Conservation (phyloP, 2,797 vertebrate genomes). For the Pelochelys cantorii region DNA sequence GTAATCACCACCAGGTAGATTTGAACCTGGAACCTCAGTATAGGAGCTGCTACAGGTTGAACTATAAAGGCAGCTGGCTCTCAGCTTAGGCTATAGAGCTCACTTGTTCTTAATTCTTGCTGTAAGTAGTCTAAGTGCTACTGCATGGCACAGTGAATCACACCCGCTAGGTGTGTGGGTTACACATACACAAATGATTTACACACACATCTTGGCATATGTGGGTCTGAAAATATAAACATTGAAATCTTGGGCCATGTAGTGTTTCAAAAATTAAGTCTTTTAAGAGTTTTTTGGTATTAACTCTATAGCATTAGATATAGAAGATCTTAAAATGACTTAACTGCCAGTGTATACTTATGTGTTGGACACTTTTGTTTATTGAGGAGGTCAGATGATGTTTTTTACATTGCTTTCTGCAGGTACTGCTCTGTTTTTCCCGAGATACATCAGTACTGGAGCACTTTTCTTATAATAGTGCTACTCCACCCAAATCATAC, state of each 20-base stretch:
- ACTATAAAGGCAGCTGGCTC: no score
- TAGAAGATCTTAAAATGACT: neutral
- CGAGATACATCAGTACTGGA: constrained; percentile 93
- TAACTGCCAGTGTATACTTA: neutral
- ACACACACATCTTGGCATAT: neutral
- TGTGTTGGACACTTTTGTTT: neutral
- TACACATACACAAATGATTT: neutral
- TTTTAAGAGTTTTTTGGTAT: neutral
- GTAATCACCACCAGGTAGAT: no score
- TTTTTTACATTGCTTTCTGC: constrained; percentile 43
- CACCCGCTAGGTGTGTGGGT: no score
- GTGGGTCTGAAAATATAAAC: neutral
- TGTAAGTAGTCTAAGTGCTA: no score
- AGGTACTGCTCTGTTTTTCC: constrained; percentile 98
- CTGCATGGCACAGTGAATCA: no score
- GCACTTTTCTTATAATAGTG: constrained; percentile 96
- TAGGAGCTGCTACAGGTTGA: no score
- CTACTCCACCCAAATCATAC: constrained; percentile 93
- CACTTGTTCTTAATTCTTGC: no score
- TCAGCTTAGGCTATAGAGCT: no score
- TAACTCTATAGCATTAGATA: neutral
- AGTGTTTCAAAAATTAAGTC: neutral
- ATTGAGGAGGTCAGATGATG: neutral
- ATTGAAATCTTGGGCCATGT: neutral
- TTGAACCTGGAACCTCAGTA: no score